Conservation (phyloP, 2,888 invertebrate genomes). For the Diaphora mendica region DNA sequence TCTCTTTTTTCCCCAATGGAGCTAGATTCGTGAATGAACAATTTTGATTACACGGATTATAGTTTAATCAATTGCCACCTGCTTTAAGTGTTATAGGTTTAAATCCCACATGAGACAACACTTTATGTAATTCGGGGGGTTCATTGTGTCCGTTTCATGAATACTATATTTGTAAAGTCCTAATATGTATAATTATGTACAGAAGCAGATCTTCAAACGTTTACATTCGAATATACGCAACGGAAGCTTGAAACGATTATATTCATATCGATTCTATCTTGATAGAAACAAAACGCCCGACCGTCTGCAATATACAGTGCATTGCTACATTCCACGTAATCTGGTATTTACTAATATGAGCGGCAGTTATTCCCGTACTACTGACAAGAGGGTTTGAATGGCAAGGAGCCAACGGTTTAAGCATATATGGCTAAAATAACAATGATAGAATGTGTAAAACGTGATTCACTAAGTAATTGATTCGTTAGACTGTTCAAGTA, state of each 20-base stretch:
- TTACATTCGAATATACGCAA: too few species aligned
- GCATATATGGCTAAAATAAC: constrained; percentile 50
- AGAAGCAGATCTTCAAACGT: too few species aligned
- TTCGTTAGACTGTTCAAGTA: constrained; percentile 23
- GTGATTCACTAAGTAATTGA: constrained; percentile 45
- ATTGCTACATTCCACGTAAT: constrained; percentile 28
- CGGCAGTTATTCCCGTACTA: constrained; percentile 30
- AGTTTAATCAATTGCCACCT: too few species aligned
- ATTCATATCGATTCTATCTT: constrained; percentile 16
- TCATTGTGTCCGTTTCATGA: too few species aligned
- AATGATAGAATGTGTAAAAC: constrained; percentile 44
- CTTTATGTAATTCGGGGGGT: too few species aligned
- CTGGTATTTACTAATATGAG: constrained; percentile 33
- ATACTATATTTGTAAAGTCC: too few species aligned
- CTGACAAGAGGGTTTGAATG: constrained; percentile 42
- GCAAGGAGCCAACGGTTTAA: constrained; percentile 45
- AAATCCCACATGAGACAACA: too few species aligned
- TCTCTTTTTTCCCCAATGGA: background rate
- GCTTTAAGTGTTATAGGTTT: too few species aligned
- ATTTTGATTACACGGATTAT: too few species aligned
- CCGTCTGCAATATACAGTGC: constrained; percentile 32
- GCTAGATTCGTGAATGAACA: background rate
- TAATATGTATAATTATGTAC: too few species aligned
- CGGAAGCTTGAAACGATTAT: background rate
- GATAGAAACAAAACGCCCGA: constrained; percentile 27